Evolutionary conservation across 2,797 vertebrate genomes (phyloP), one percentile per base, ranked within the genome.

Genomic region (Melanogrammus aeglefinus): DNA sequence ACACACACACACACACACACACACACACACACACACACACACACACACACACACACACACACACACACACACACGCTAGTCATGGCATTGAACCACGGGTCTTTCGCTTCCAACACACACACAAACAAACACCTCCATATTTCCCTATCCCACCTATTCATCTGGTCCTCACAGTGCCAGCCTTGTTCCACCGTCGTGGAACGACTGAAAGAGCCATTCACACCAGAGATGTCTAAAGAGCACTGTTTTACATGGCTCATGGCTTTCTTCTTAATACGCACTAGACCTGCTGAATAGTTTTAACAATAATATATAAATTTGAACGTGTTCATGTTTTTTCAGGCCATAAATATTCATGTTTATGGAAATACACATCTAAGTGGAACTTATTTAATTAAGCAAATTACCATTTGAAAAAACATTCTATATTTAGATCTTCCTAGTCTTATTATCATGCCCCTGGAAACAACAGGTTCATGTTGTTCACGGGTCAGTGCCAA

Each of bases 241-340:
- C 41, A 13, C 83, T 87, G 76, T 82, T 81, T 84, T 89, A 80
- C 90, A 88, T 80, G 84, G 81, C 80, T 88, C 83, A 74, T 81
- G 84, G 87, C 82, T 82, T 76, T 86, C 74, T 84, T 81, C 79
- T 84, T 72, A 80, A 47, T 66, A 72, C 86, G 82, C 81, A 81
- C 82, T 77, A 39, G 44, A n/a, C 18, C 41, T 29, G 73, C 79
- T 81, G 66, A 29, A 70, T 29, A 27, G 16, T n/a, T 21, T 57
- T 21, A 57, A 57, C 51, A 57, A 57, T n/a, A 21, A 57, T 1
- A 57, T 18, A 21, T 57, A 21, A 5, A 21, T 57, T 57, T 18
- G 51, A 57, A 4, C 14, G 14, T 47, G 44, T 18, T 3, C 12
- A 47, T 18, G 16, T 47, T 47, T 47, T 47, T 47, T 47, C 44